Evolutionary conservation across 2,888 invertebrate species (phyloP).

Genomic region (Polydrusus tereticollis): DNA sequence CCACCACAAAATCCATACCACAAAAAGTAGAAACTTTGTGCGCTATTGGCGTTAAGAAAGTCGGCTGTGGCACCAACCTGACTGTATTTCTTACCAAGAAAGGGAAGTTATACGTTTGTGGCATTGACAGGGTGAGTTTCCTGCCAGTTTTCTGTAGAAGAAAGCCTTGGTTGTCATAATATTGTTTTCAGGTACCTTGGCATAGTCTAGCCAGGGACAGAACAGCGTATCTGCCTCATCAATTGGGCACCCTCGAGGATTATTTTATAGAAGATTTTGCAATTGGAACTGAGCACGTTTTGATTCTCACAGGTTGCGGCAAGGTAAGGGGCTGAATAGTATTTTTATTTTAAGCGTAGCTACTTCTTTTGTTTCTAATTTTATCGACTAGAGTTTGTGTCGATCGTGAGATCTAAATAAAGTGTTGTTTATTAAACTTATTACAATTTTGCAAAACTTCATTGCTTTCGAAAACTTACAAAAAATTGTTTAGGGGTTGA

Average conservation of each 20-base stretch:
- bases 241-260: slow-evolving; percentile 67
- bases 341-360: neutral
- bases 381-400: no score
- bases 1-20: slow-evolving; percentile 67
- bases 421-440: no score
- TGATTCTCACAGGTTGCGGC: slow-evolving; percentile 71
- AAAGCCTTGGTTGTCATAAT: neutral
- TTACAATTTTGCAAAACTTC: no score
- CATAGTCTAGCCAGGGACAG: slow-evolving; percentile 69
- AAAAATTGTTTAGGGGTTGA: no score
- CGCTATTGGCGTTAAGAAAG: slow-evolving; percentile 71
- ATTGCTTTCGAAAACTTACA: no score
- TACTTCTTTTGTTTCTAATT: no score
- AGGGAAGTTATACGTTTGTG: slow-evolving; percentile 74
- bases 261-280: slow-evolving; percentile 72
- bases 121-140: slow-evolving; percentile 68
- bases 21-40: slow-evolving; percentile 71
- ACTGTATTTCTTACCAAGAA: slow-evolving; percentile 73
- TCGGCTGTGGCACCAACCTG: slow-evolving; percentile 74
- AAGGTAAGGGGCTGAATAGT: no score
- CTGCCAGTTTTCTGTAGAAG: neutral
- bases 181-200: slow-evolving; percentile 66
- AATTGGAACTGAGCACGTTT: slow-evolving; percentile 74
- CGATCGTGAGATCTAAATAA: no score
- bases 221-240: slow-evolving; percentile 70